Percentiles rank a stretch among this genome's conserved stretches.
phyloP scores from a whole-genome alignment of 23 tunicate species.

The Trididemnum nubilum region DNA sequence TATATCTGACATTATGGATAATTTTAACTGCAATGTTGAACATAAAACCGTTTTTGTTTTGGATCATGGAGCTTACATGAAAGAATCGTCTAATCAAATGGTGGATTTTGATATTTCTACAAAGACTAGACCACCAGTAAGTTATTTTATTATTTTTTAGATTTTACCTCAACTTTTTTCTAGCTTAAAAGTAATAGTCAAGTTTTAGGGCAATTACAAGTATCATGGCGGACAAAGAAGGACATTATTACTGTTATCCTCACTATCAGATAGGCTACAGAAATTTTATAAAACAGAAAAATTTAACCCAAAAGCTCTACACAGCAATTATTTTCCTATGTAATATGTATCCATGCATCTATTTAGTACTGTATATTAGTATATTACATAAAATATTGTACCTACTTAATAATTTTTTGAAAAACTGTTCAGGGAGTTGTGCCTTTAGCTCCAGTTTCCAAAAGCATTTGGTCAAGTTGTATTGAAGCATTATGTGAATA shows the following conservation, averaged over 20 bases:
- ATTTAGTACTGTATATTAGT: no score
- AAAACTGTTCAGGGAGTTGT: constrained; percentile 60
- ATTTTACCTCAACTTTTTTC: no score
- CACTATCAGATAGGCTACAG: no score
- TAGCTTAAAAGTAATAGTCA: no score
- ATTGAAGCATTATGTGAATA: constrained; percentile 92
- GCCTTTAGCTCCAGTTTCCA: constrained; percentile 68
- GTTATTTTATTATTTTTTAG: background rate
- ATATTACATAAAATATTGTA: no score
- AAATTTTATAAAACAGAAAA: no score
- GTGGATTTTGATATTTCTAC: constrained; percentile 75
- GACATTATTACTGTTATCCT: no score
- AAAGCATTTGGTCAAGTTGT: constrained; percentile 74
- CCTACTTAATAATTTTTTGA: no score
- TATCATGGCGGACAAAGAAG: no score
- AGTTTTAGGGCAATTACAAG: background rate
- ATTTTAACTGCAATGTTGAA: constrained; percentile 12
- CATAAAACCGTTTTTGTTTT: constrained; percentile 86
- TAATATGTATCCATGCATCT: no score
- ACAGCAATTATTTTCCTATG: no score
- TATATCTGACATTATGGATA: background rate
- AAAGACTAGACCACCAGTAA: constrained; percentile 81
- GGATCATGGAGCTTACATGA: constrained; percentile 84
- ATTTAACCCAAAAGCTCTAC: no score
- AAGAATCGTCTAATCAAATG: constrained; percentile 76